Evolutionary conservation across 2,797 vertebrate genomes (phyloP), one percentile per base, ranked within the genome.

Genomic region (Syndactyla subalaris): DNA sequence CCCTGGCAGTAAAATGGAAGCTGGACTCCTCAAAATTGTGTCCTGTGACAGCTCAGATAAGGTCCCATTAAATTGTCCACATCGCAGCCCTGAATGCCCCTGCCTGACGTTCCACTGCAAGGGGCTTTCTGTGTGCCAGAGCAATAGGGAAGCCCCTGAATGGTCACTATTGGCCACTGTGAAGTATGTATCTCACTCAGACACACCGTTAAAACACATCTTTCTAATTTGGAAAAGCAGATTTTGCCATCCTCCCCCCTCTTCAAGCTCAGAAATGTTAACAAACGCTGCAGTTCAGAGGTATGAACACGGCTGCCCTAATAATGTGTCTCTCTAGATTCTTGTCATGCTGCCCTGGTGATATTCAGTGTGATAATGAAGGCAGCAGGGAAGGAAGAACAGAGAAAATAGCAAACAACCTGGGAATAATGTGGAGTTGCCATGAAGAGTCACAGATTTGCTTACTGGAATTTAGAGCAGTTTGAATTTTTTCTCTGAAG

Each of bases 311-410:
- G 86, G 85, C 88, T 90, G 89, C 77, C 93, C 87, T 94, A 75
- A 96, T 97, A 97, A 97, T 96, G 88, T 83, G 62, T 94, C 91
- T 96, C 75, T 94, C 93, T 80, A 85, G 94, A 97, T 97, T 97
- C 97, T 73, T 94, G 86, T 97, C 97, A 97, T 96, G 96, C 81
- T 89, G 76, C 87, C 94, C 72, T 61, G 67, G 95, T 67, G 91
- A 93, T 94, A 93, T 84, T 92, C 93, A 91, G 93, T 0, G 57
- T 91, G 76, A 91, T 96, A 95, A 95, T 91, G 96, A 97, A 95
- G 93, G 92, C 89, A 94, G 93, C 63, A 81, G 86, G 91, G 80
- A 94, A 95, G 49, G 84, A 91, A 85, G 94, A 95, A 93, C 72
- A 96, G 89, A 95, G 78, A 90, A 95, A 92, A 95, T 93, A 96